Conservation (phyloP, 2,888 invertebrate species). For the Shargacucullia verbasci region DNA sequence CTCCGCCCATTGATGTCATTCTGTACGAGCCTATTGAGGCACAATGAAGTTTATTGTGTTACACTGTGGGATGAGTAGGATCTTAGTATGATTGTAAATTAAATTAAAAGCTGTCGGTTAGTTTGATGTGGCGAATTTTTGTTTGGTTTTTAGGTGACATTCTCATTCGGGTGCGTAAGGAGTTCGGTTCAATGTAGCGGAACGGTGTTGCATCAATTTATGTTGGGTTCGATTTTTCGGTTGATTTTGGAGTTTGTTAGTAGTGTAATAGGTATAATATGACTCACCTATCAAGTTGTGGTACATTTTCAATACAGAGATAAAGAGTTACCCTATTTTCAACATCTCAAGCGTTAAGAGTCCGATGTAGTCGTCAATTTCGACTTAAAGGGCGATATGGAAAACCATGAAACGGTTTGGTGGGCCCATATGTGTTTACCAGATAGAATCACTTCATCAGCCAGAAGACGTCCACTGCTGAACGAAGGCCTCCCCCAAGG, state of each 20-base stretch:
- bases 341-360: too few species aligned
- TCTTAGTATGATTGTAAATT: slow-evolving; percentile 65
- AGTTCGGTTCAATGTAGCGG: slow-evolving; percentile 27
- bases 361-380: too few species aligned
- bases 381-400: too few species aligned
- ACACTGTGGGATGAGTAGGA: slow-evolving; percentile 13
- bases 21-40: slow-evolving; percentile 38
- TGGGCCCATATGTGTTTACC: too few species aligned
- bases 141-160: slow-evolving; percentile 72
- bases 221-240: slow-evolving; percentile 19
- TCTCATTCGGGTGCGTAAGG: slow-evolving; percentile 47
- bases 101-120: slow-evolving; percentile 69
- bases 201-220: slow-evolving; percentile 40
- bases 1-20: slow-evolving; percentile 65
- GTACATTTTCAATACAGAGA: too few species aligned
- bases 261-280: background rate
- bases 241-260: slow-evolving; percentile 18
- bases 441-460: too few species aligned
- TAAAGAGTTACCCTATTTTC: too few species aligned
- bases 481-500: too few species aligned
- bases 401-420: too few species aligned
- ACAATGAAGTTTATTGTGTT: slow-evolving; percentile 42
- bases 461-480: too few species aligned
- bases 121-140: slow-evolving; percentile 87
- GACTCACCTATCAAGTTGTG: too few species aligned